Conservation (phyloP, 2,113 vertebrate genomes). For the Pseudopodoces humilis region DNA sequence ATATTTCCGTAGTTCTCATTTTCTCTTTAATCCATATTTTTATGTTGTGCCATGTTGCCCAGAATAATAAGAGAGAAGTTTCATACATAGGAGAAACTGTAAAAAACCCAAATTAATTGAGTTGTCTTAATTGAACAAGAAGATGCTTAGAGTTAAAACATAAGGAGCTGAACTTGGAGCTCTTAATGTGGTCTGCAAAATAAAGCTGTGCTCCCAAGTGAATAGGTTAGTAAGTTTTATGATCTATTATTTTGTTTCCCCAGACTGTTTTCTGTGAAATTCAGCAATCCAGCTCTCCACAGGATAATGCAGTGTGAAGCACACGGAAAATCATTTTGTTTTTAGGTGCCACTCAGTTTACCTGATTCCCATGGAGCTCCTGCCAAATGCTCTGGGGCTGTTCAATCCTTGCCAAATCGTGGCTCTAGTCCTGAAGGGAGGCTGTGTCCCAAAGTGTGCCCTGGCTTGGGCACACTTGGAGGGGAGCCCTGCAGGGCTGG, state of each 20-base stretch:
- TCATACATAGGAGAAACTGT: background rate
- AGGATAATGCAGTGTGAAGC: background rate
- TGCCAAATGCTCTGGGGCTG: background rate
- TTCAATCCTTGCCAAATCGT: background rate
- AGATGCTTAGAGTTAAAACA: background rate
- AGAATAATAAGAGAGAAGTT: background rate
- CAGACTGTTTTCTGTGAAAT: background rate
- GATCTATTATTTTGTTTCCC: background rate
- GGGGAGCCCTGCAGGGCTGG: background rate
- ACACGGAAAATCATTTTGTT: background rate
- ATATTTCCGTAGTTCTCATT: slow-evolving; percentile 6
- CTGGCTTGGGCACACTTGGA: background rate
- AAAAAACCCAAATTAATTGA: background rate
- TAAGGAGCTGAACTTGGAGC: background rate
- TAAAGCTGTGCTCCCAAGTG: background rate
- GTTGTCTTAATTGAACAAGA: background rate
- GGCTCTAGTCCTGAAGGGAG: background rate
- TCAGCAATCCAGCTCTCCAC: background rate
- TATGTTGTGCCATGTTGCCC: background rate
- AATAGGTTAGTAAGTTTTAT: background rate
- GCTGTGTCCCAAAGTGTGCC: background rate
- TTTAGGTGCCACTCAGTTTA: background rate
- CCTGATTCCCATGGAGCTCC: background rate
- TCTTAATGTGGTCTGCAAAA: background rate
- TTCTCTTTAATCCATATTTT: background rate